Conservation (phyloP, 2,888 invertebrate genomes). For the Drosophila borborema region DNA sequence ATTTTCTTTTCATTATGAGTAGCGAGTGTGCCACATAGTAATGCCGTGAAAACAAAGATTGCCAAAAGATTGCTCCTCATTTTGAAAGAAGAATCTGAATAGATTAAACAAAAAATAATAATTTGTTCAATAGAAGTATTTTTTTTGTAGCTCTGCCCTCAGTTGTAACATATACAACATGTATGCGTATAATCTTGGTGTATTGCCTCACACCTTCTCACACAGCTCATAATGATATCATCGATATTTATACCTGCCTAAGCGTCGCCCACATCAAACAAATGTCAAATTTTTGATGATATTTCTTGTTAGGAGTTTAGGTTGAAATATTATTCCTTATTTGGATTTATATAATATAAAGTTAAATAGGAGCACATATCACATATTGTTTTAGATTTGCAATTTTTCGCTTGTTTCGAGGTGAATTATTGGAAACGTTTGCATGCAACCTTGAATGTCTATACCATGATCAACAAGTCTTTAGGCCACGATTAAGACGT, state of each 20-base stretch:
- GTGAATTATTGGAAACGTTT: conserved; percentile 18
- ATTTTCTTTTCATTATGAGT: conserved; percentile 78
- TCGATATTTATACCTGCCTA: conserved; percentile 35
- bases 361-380: neutral
- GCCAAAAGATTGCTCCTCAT: conserved; percentile 38
- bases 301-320: conserved; percentile 26
- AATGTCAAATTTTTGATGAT: conserved; percentile 9
- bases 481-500: neutral
- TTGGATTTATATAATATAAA: neutral
- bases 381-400: neutral
- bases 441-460: conserved; percentile 41
- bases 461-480: conserved; percentile 1
- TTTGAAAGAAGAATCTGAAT: conserved; percentile 26
- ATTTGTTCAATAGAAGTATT: neutral
- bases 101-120: neutral
- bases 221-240: conserved; percentile 33
- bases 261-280: conserved; percentile 33
- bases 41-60: conserved; percentile 26
- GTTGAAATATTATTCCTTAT: neutral
- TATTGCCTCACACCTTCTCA: conserved; percentile 8
- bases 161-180: neutral
- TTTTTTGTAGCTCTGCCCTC: neutral
- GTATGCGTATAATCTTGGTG: neutral
- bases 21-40: conserved; percentile 56
- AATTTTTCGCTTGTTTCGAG: conserved; percentile 8